Evolutionary conservation across 2,113 vertebrate species (phyloP), one percentile per base, ranked within the genome.

Genomic region (Sturnus vulgaris): DNA sequence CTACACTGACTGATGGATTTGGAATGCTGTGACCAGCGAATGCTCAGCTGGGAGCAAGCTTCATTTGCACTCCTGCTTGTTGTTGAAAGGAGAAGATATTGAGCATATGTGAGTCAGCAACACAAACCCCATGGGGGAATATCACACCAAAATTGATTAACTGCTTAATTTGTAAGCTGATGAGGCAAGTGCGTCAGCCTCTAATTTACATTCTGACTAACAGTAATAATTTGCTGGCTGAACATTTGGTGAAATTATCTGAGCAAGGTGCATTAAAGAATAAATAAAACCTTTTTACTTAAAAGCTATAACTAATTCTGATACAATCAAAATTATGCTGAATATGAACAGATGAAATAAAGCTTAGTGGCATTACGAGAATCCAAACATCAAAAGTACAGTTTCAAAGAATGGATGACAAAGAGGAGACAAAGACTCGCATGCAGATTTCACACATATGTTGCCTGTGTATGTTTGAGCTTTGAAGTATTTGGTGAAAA

Each of bases 171-270:
- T 72, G 91, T 87, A 94, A 66, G 55, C 68, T 86, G 91, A 88
- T 92, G 91, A 97, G 53, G 85, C 69, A 95, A 95, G 55, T 88
- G 57, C 92, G 77, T 92, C 84, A 95, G 60, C 82, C 57, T 80
- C 66, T 75, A 37, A 95, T 96, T 95, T 95, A 86, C 73, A 93
- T 93, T 89, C 83, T 94, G 90, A 95, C 88, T 93, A 95, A 95
- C 53, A 93, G 63, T 80, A 88, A 93, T 86, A 89, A 92, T 89
- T 89, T 95, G 83, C 64, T 96, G 72, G 52, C 88, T 90, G 88
- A 90, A 92, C 81, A 91, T 92, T 91, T 55, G 53, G 78, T 75
- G 63, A 87, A 96, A 91, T 89, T 96, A 94, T 92, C 66, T 57
- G 60, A 94, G 93, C 63, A 95, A 93, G 82, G 92, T 92, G 46